Evolutionary conservation across 2,113 vertebrate species (phyloP), one percentile per base, ranked within the genome.

Genomic region (Castor canadensis): DNA sequence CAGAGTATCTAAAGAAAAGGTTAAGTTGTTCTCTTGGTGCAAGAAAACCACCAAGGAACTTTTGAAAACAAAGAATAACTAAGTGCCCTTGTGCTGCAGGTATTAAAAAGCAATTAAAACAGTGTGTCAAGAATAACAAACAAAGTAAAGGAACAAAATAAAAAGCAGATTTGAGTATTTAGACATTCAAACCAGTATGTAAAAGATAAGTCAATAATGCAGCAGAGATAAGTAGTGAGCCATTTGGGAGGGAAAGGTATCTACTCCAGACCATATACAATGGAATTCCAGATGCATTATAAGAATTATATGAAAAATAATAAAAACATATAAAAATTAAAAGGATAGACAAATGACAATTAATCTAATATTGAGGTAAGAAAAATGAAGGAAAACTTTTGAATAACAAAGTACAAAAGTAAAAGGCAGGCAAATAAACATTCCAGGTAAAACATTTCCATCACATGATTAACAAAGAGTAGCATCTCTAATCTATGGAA

Each of bases 231-330:
- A 80, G 13, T n/a, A 0, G 28, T 54, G 38, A 62, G 54, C 20
- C 49, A 66, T 13, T 32, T 40, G 38, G 19, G 32, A 73, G 17
- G 69, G 38, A 87, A 66, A 60, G 49, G 16, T n/a, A 72, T 45
- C 76, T 75, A 35, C 19, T 71, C 35, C 35, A 77, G 2, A 76
- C 9, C 38, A 71, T 17, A 91, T 5, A 95, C 26, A 26, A 87
- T n/a, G n/a, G n/a, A 40, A 45, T 69, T 73, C 62, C 62, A 73
- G 26, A 80, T 10, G 16, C 40, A 43, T 43, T 93, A 10, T 30
- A 91, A 96, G 32, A 95, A 90, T 75, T 69, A 79, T 1, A 67
- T 24, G 16, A 82, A 84, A 84, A 93, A 71, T 84, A 49, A 12
- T 56, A 80, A 93, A 87, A 92, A n/a, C n/a, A n/a, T n/a, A 85